Percentiles rank a stretch among this genome's conserved stretches.
These are phyloP conservation scores for Plecturocebus donacophilus DNA, from an alignment of 2,113 vertebrate genomes.

Conservation along the genomic window DNA sequence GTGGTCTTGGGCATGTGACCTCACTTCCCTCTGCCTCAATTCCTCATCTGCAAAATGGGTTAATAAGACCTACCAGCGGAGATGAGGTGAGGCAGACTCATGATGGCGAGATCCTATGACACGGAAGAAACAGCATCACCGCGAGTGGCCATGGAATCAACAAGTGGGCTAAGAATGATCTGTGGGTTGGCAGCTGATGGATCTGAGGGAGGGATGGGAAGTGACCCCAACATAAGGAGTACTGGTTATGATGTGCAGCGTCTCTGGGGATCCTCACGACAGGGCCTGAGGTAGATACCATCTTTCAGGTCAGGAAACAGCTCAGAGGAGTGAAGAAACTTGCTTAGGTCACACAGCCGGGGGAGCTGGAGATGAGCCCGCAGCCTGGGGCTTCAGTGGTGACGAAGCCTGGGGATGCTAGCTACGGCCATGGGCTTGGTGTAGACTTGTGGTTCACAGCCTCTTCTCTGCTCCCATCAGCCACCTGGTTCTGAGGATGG, in stretches of 20 bases:
- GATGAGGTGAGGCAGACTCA: not conserved
- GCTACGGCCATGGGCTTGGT: not conserved
- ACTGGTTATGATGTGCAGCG: rapidly evolving
- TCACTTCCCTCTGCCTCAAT: not conserved
- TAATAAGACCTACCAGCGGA: not conserved
- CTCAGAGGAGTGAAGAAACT: not conserved
- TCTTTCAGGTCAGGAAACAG: not conserved
- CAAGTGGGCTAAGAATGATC: too few relatives aligned
- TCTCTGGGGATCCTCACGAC: not conserved
- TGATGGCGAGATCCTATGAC: not conserved
- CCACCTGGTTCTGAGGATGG: not conserved
- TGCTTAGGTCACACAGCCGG: not conserved
- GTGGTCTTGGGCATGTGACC: not conserved
- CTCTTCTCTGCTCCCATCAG: not conserved
- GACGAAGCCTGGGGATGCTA: not conserved
- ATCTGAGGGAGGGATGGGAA: not conserved
- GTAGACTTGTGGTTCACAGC: rapidly evolving
- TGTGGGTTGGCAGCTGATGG: not conserved
- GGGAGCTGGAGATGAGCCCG: not conserved
- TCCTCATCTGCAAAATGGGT: not conserved
- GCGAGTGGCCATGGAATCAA: not conserved
- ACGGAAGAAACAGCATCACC: too few relatives aligned
- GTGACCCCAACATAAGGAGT: rapidly evolving
- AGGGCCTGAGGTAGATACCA: too few relatives aligned
- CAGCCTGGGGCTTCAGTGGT: not conserved